phyloP scores from a whole-genome alignment of 1,140 invertebrate genomes.

The Oncopodura yosiiana region DNA sequence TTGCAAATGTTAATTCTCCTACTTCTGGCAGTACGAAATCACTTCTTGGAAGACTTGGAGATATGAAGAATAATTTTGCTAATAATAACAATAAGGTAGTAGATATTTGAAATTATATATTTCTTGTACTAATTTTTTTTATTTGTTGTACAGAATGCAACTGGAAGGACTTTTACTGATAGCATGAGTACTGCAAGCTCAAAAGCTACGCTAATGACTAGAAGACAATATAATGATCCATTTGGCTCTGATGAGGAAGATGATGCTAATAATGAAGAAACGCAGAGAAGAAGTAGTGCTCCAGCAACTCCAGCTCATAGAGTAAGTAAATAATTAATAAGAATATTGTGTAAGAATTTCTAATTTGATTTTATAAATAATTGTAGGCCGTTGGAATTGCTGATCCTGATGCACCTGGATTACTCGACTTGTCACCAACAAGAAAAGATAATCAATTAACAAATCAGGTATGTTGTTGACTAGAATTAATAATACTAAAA shows the following conservation, averaged over 20 bases:
- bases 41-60: slow-evolving; percentile 25
- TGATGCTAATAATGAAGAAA: slow-evolving; percentile 44
- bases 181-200: slow-evolving; percentile 5
- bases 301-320: slow-evolving; percentile 22
- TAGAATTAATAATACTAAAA: slow-evolving; percentile 3
- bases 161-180: neutral
- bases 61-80: slow-evolving; percentile 30
- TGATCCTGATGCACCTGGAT: slow-evolving; percentile 37
- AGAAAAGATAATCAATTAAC: slow-evolving; percentile 29
- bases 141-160: slow-evolving; percentile 1
- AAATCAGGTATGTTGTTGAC: slow-evolving; percentile 24
- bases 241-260: slow-evolving; percentile 86
- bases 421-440: slow-evolving; percentile 40
- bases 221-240: slow-evolving; percentile 75
- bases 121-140: neutral
- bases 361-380: slow-evolving; percentile 1
- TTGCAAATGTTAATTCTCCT: slow-evolving; percentile 18
- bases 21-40: slow-evolving; percentile 16
- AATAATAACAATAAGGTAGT: slow-evolving; percentile 33
- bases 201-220: slow-evolving; percentile 57
- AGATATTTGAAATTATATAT: neutral
- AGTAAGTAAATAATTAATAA: slow-evolving; percentile 2
- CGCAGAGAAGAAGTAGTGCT: slow-evolving; percentile 23
- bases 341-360: neutral
- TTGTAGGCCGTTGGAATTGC: slow-evolving; percentile 27